Evolutionary conservation across 1,140 invertebrate genomes (phyloP).

Genomic region (Temnothorax curvispinosus): DNA sequence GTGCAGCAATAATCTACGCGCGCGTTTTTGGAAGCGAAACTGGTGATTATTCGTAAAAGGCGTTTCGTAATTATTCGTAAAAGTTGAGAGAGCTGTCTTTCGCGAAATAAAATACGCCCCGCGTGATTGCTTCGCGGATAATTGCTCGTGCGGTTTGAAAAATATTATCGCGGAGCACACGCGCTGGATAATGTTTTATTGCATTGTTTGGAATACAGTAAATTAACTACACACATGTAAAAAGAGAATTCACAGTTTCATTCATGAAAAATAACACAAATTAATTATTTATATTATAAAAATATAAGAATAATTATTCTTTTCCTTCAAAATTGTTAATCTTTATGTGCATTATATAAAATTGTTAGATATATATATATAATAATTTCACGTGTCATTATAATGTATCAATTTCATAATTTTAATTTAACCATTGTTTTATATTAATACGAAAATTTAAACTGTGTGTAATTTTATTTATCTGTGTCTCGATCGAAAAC

Average conservation of each 20-base stretch:
- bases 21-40: background rate
- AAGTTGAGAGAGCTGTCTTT: conserved; percentile 12
- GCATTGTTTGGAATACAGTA: background rate
- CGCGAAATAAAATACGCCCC: background rate
- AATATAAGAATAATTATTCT: background rate
- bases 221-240: background rate
- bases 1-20: background rate
- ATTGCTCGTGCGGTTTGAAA: conserved; percentile 5
- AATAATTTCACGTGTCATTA: background rate
- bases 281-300: background rate
- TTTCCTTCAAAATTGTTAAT: background rate
- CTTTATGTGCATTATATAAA: background rate
- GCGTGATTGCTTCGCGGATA: background rate
- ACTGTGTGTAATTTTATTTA: background rate
- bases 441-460: background rate
- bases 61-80: background rate
- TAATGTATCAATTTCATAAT: background rate
- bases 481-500: background rate
- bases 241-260: background rate
- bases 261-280: background rate
- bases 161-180: background rate
- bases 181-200: background rate
- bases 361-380: background rate
- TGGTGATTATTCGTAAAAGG: background rate
- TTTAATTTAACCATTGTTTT: no score